Evolutionary conservation across 2,113 vertebrate genomes (phyloP), one percentile per base, ranked within the genome.

Genomic region (Indri indri): DNA sequence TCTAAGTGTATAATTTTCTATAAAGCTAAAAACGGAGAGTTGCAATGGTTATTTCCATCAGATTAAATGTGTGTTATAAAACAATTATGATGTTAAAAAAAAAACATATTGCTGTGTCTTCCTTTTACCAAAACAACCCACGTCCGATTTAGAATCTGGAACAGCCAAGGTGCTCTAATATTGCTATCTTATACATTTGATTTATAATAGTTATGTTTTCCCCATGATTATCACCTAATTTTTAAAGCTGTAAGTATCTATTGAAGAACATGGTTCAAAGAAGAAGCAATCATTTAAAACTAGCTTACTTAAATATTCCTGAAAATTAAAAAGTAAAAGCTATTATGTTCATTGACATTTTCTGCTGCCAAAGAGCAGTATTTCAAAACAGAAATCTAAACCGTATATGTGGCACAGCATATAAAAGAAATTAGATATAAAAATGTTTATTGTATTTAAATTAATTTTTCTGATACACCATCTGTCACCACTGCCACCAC

Each of bases 1-100:
- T 89, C 59, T 61, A 82, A 79, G 25, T 71, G 25, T 65, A 57
- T 95, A 80, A 88, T 94, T 91, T 94, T 88, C 54, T 71, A 85
- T 80, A 79, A 82, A 59, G 18, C 16, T 87, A 73, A 79, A 79
- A 71, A 68, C 22, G 6, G 54, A 80, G 30, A 93, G 14, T 82
- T 84, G 11, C 32, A 71, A 34, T 68, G 18, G 10, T 42, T 77
- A 79, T 76, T 86, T 82, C 54, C 47, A 95, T 45, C 30, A 91
- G 13, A 66, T 59, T 74, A 95, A 93, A 59, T 27, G 25, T 89
- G 6, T 16, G 40, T 79, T 80, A 87, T 47, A 90, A 95, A 89
- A 90, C 27, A 94, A 90, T 74, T 79, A 94, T 27, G 4, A 83
- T 40, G 30, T 40, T 8, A 80, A 95, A 84, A 74, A 80, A 50